These are phyloP conservation scores for Dolomedes plantarius DNA, from an alignment of 2,888 invertebrate species.

Conservation along the genomic window DNA sequence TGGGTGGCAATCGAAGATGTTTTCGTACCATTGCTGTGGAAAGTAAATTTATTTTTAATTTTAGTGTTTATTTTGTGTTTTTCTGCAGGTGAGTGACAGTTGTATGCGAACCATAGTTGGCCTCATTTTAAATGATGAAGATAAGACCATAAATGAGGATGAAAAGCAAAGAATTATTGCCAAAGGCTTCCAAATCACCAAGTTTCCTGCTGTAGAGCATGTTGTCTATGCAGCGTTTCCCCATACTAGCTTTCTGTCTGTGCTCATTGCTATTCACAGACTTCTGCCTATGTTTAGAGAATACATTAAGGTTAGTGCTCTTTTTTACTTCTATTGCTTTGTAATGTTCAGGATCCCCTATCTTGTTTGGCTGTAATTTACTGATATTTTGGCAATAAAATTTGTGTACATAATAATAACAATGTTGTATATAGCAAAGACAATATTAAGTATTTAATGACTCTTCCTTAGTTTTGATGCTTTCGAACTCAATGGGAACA, in stretches of 20 bases:
- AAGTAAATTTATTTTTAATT: too few species aligned
- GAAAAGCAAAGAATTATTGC: conserved; percentile 74
- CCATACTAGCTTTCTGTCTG: conserved; percentile 77
- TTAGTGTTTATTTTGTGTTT: too few species aligned
- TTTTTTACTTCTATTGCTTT: too few species aligned
- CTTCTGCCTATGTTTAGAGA: conserved; percentile 77
- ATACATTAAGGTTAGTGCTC: conserved; percentile 77
- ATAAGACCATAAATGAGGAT: conserved; percentile 61
- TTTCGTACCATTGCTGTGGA: too few species aligned
- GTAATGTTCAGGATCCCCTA: too few species aligned
- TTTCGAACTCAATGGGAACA: too few species aligned
- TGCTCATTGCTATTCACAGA: conserved; percentile 77
- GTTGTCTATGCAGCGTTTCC: conserved; percentile 78
- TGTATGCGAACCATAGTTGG: conserved; percentile 77
- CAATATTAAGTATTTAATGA: too few species aligned
- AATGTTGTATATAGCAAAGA: too few species aligned
- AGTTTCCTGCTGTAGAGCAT: conserved; percentile 77
- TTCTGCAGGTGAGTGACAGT: conserved; percentile 69
- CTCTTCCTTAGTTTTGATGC: too few species aligned
- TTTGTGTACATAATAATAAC: neutral
- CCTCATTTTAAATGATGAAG: conserved; percentile 75
- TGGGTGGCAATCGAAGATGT: too few species aligned
- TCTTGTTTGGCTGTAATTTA: too few species aligned
- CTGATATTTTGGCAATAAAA: too few species aligned
- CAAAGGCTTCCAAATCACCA: conserved; percentile 76